phyloP scores from a whole-genome alignment of 2,888 invertebrate species.

The Cryptocephalus primarius region DNA sequence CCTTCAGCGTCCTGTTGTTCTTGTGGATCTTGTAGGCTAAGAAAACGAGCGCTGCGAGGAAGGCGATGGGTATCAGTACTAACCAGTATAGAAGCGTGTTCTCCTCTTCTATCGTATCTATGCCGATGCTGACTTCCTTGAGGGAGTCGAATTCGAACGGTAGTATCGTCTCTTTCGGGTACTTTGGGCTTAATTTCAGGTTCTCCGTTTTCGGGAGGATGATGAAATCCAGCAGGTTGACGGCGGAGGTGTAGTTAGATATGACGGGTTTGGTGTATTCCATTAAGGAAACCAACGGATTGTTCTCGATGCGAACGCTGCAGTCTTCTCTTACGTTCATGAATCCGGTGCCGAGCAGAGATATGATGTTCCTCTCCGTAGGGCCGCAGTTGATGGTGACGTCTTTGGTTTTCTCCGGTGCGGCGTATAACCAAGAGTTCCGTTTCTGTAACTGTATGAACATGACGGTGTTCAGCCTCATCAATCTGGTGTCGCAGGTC shows the following conservation, averaged over 20 bases:
- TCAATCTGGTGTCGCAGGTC: constrained; percentile 2
- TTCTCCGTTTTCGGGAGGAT: constrained; percentile 1
- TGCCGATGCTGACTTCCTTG: background rate
- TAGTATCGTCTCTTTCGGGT: constrained; percentile 1
- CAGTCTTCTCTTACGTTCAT: constrained; percentile 1
- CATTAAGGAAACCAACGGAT: background rate
- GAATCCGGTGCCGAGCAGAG: constrained; percentile 5
- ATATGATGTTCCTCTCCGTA: background rate
- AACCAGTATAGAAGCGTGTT: background rate
- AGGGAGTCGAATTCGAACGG: constrained; percentile 3
- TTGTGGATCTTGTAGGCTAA: constrained; percentile 2
- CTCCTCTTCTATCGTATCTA: background rate
- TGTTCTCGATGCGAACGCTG: background rate
- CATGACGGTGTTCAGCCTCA: background rate
- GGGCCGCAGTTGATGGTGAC: background rate
- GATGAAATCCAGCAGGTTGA: constrained; percentile 1
- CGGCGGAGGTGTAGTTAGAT: background rate
- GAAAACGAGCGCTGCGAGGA: background rate
- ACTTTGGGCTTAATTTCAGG: background rate
- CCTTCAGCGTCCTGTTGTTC: background rate
- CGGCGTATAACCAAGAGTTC: constrained; percentile 5
- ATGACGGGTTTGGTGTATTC: constrained; percentile 2
- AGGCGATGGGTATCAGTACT: background rate
- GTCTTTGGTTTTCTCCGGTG: background rate
- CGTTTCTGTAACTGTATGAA: constrained; percentile 5